Base-by-base conservation (phyloP, 2,888 invertebrate species). In the Adelognathus sp. region DNA sequence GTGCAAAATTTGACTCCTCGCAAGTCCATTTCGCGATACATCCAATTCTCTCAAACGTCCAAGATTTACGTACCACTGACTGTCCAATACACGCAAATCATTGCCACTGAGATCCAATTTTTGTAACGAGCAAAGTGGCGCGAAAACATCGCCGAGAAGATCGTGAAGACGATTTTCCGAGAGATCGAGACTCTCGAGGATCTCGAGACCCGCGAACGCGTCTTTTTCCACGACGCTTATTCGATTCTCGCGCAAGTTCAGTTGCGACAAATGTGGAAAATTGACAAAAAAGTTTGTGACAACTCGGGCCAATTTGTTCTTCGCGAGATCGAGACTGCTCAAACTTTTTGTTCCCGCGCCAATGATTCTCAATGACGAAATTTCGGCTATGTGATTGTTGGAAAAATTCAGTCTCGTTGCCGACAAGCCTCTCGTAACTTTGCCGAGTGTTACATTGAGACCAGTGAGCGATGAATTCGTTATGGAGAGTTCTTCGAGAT, bases 81-180 rank as follows among this genome's bases (percentile, higher is more conserved):
- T 94, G 60, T 94, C 93, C n/a, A 96, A 92, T 75, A 93, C 92
- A 85, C 94, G 93, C 78, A 96, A 91, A 77, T 92, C 92, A 88
- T 96, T 96, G 72, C 94, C 93, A 86, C 95, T 95, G 71, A 96
- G 92, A 88, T 96, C 95, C n/a, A 96, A 92, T 85, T 95, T 93
- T 86, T 95, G 95, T 21, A 96, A 92, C 81, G 92, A 93, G 82
- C 92, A 92, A 58, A 94, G 90, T 3, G 94, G 93, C 24, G 92
- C 92, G 82, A 96, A 93, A 33, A 94, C 93, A 14, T 88, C 88
- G 79, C 94, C 93, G 33, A 93, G n/a, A n/a, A n/a, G n/a, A n/a
- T n/a, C n/a, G n/a, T n/a, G n/a, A n/a, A 96, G 90, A 82, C 93
- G 93, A 89, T 96, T 97, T 87, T 93, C 93, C 46, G 96, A 95